Conservation (phyloP, 2,113 vertebrate species). For the Aegotheles bennettii region DNA sequence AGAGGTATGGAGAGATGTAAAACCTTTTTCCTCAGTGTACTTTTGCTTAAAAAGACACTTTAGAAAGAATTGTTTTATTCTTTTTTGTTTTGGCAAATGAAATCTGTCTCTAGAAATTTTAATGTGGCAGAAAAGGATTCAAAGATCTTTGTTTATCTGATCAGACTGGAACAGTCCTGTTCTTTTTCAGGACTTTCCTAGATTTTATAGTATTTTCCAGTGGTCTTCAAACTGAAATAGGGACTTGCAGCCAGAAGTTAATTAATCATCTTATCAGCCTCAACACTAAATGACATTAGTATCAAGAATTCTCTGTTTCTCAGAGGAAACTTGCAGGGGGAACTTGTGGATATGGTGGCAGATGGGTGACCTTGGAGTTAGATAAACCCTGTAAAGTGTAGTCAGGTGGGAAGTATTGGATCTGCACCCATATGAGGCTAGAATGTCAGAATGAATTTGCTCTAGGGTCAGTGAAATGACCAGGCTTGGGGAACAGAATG, state of each 20-base stretch:
- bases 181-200: background rate
- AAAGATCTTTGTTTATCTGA: background rate
- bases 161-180: background rate
- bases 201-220: background rate
- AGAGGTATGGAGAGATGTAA: slow-evolving; percentile 5
- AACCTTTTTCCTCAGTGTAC: background rate
- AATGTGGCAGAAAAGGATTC: background rate
- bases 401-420: rapidly evolving
- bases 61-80: background rate
- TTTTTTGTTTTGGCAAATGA: background rate
- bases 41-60: background rate
- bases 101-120: background rate
- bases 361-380: background rate
- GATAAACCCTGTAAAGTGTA: background rate
- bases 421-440: background rate
- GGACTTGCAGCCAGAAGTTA: background rate
- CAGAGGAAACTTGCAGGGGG: background rate
- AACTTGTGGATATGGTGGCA: background rate
- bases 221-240: background rate
- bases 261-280: background rate
- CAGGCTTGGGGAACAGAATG: background rate
- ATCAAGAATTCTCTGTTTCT: background rate
- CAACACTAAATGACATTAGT: background rate
- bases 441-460: background rate
- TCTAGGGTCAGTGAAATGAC: background rate